These are phyloP conservation scores for Serilophus lunatus DNA, from an alignment of 2,113 vertebrate genomes.

Conservation along the genomic window DNA sequence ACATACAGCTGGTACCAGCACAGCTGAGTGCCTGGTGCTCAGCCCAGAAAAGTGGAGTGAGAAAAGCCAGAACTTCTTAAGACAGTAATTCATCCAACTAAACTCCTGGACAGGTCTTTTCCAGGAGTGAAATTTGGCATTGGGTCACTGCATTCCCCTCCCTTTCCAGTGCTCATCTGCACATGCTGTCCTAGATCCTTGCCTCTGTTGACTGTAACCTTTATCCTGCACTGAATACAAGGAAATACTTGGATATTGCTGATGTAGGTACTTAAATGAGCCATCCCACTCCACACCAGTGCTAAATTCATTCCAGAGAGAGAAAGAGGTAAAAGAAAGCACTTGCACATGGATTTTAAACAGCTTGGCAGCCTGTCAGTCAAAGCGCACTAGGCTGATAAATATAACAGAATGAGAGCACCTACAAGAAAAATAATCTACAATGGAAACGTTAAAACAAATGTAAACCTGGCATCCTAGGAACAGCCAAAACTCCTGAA, in stretches of 20 bases:
- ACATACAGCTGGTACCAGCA: conserved; percentile 55
- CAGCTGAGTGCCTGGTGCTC: conserved; percentile 9
- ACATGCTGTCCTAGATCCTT: not conserved
- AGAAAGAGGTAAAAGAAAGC: not conserved
- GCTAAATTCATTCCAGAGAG: not conserved
- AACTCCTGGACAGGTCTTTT: not conserved
- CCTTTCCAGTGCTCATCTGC: not conserved
- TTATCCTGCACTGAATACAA: not conserved
- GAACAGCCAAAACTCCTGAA: not conserved
- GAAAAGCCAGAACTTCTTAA: conserved; percentile 16
- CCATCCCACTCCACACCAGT: not conserved
- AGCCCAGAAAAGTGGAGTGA: not conserved
- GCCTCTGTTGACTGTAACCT: not conserved
- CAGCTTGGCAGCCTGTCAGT: not conserved
- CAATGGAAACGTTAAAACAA: not conserved
- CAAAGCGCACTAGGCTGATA: not conserved
- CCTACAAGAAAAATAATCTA: not conserved
- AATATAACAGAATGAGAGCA: not conserved
- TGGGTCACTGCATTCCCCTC: not conserved
- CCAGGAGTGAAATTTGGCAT: not conserved
- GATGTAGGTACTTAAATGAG: not conserved
- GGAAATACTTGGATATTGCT: not conserved
- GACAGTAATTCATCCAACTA: not conserved
- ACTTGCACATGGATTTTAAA: not conserved
- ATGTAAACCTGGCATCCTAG: not conserved